Conservation (phyloP, 2,797 vertebrate genomes). For the Cetoscarus ocellatus region DNA sequence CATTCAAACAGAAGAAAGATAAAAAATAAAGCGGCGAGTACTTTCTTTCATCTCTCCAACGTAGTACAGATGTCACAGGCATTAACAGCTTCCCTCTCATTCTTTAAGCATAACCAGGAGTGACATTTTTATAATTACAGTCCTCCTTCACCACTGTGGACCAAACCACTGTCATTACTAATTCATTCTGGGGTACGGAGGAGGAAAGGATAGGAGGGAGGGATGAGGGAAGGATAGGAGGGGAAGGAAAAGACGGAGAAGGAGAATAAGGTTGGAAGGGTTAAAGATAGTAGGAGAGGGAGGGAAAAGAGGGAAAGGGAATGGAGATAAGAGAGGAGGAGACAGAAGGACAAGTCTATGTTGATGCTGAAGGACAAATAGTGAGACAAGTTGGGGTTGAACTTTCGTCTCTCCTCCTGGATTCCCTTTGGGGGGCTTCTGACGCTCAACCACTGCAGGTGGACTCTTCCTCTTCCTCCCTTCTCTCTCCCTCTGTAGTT, state of each 20-base stretch:
- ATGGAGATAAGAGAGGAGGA: conserved; percentile 27
- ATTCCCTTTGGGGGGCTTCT: conserved; percentile 51
- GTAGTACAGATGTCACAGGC: conserved; percentile 48
- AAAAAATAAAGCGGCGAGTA: conserved; percentile 36
- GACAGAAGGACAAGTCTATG: conserved; percentile 27
- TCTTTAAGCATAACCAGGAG: conserved; percentile 65
- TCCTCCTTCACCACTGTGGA: conserved; percentile 64
- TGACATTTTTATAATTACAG: conserved; percentile 82
- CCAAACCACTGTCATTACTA: conserved; percentile 71
- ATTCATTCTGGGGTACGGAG: conserved; percentile 57
- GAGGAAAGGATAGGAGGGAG: conserved; percentile 12
- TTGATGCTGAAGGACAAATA: conserved; percentile 71
- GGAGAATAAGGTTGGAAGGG: not conserved
- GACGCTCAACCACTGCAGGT: conserved; percentile 66
- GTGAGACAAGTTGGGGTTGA: conserved; percentile 43
- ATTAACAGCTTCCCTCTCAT: conserved; percentile 54
- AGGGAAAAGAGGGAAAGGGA: conserved; percentile 6
- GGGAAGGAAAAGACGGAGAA: not conserved
- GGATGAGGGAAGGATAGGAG: conserved; percentile 3
- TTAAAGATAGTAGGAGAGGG: not conserved
- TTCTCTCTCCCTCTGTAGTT: conserved; percentile 52
- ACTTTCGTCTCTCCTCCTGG: conserved; percentile 34
- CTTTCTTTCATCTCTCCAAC: conserved; percentile 22
- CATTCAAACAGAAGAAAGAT: conserved; percentile 1
- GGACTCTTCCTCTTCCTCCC: conserved; percentile 55